A percentile compares a stretch with the other conserved stretches of the same genome.
These are phyloP conservation scores for Guaruba guarouba DNA, from an alignment of 2,113 vertebrate genomes.

Conservation along the genomic window DNA sequence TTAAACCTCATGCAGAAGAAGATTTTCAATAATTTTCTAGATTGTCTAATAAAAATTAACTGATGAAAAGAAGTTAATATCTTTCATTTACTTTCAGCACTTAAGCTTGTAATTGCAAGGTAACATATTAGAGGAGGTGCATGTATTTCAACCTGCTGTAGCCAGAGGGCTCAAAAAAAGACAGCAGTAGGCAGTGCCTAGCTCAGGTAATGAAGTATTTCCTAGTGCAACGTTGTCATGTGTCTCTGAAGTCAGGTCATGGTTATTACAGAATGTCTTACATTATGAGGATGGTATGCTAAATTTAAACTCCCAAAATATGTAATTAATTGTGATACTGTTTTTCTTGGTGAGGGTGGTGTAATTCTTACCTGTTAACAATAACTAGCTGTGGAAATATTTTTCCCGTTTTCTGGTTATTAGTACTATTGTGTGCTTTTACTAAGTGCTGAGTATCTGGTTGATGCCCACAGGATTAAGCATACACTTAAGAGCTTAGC, in stretches of 20 bases:
- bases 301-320: background rate
- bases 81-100: background rate
- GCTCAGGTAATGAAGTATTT: background rate
- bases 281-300: background rate
- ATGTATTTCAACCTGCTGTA: background rate
- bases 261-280: background rate
- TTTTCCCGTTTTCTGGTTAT: background rate
- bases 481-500: background rate
- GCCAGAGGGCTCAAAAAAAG: background rate
- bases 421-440: background rate
- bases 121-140: background rate
- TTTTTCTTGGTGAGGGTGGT: background rate
- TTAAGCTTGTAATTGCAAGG: background rate
- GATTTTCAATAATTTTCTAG: background rate
- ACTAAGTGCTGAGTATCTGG: background rate
- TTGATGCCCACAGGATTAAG: background rate
- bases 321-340: background rate
- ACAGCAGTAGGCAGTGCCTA: background rate
- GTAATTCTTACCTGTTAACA: background rate
- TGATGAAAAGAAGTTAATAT: background rate
- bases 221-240: background rate
- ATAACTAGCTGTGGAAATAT: background rate
- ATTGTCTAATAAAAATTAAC: background rate
- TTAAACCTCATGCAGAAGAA: background rate
- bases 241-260: background rate